Conservation (phyloP, 2,113 vertebrate species). For the Xenopus laevis region DNA sequence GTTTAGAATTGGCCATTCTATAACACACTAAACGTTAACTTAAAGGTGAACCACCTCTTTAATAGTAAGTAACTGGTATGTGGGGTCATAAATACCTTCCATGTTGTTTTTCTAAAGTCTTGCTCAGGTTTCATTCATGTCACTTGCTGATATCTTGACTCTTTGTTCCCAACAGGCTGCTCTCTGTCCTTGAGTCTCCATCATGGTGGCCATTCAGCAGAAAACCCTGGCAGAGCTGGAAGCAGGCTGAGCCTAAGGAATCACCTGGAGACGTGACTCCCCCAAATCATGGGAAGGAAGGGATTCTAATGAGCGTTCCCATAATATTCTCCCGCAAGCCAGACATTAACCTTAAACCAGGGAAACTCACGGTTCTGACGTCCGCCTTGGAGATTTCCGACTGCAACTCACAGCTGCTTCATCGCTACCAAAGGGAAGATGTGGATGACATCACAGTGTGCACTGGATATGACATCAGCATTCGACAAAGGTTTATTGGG, state of each 20-base stretch:
- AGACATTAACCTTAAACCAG: constrained; percentile 69
- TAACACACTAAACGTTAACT: no score
- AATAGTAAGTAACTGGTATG: no score
- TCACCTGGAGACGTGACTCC: constrained; percentile 14
- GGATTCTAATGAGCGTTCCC: constrained; percentile 71
- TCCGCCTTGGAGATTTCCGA: constrained; percentile 80
- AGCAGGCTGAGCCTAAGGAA: constrained; percentile 37
- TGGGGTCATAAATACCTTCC: no score
- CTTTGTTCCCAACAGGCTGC: constrained; percentile 59
- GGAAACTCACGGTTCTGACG: constrained; percentile 68
- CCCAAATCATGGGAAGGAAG: constrained; percentile 54
- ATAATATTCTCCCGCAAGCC: constrained; percentile 70
- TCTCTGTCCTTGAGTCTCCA: constrained; percentile 84
- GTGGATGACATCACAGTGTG: constrained; percentile 82
- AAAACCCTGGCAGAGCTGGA: constrained; percentile 73
- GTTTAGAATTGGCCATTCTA: no score
- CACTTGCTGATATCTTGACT: neutral
- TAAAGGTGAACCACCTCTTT: no score
- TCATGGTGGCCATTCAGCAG: constrained; percentile 91
- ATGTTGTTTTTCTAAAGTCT: no score
- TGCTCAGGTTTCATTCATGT: no score
- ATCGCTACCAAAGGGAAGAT: constrained; percentile 75
- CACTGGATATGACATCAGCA: constrained; percentile 78
- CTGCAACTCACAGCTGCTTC: constrained; percentile 65
- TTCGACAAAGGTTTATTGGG: constrained; percentile 86